A percentile compares a stretch with the other conserved stretches of the same genome.
These are phyloP conservation scores for Fragum sueziense DNA, from an alignment of 2,888 invertebrate genomes.

Conservation along the genomic window DNA sequence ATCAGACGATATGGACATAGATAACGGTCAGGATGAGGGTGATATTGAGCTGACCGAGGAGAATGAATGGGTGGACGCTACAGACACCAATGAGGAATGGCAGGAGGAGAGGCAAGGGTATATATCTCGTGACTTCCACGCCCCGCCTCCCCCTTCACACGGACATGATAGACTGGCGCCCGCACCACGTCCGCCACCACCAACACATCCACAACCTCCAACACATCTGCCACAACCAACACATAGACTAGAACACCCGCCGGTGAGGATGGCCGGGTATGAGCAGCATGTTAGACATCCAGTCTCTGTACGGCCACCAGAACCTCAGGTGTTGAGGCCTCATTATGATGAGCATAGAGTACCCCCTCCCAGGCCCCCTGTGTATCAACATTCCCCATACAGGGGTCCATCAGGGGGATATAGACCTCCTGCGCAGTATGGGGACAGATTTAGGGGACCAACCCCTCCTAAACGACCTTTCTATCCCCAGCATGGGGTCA, in stretches of 20 bases:
- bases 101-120: conserved; percentile 27
- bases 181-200: background rate
- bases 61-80: conserved; percentile 15
- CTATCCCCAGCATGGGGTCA: conserved; percentile 37
- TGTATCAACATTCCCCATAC: conserved; percentile 9
- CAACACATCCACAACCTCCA: background rate
- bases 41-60: conserved; percentile 21
- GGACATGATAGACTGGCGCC: background rate
- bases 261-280: background rate
- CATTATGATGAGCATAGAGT: background rate
- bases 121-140: conserved; percentile 4
- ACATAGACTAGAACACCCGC: background rate
- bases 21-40: conserved; percentile 39
- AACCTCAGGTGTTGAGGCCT: background rate
- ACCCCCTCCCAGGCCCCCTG: conserved; percentile 1
- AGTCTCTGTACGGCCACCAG: background rate
- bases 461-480: conserved; percentile 49
- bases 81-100: conserved; percentile 14
- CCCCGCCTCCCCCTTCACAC: background rate
- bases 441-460: conserved; percentile 47
- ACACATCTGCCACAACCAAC: background rate
- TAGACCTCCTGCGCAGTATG: conserved; percentile 5
- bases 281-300: conserved; percentile 3
- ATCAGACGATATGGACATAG: conserved; percentile 58
- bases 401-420: background rate